phyloP scores from a whole-genome alignment of 2,113 vertebrate species.

The Tragelaphus strepsiceros region DNA sequence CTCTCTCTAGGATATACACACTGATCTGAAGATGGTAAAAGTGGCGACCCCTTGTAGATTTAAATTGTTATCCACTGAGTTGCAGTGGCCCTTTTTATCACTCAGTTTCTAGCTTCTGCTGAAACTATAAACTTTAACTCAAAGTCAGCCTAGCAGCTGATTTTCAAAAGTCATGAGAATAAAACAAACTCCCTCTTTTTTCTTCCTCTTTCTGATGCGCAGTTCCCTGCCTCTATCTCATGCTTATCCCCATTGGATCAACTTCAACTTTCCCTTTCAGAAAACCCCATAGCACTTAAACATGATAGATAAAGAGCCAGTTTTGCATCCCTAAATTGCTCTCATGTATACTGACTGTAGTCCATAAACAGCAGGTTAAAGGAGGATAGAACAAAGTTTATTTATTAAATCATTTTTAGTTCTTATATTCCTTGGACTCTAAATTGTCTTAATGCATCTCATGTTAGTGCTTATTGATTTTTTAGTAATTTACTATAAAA shows the following conservation, averaged over 20 bases:
- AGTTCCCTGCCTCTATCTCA: background rate
- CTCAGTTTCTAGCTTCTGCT: background rate
- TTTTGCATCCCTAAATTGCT: background rate
- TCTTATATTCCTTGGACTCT: background rate
- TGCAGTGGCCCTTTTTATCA: background rate
- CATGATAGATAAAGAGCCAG: background rate
- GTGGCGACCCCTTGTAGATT: background rate
- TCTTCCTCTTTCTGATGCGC: background rate
- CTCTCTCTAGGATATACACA: background rate
- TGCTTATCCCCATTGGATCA: accelerated
- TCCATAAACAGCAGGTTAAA: background rate
- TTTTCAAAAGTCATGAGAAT: background rate
- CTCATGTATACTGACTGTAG: background rate
- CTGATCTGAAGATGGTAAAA: background rate
- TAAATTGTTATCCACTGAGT: background rate
- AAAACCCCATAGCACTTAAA: background rate
- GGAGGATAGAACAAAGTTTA: background rate
- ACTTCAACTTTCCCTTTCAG: background rate
- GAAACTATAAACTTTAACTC: background rate
- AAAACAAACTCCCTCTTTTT: background rate
- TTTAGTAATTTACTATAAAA: background rate
- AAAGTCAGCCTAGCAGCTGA: background rate
- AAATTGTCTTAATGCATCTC: background rate
- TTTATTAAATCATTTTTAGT: background rate
- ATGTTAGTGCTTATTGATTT: background rate